These are phyloP conservation scores for Halcyon senegalensis DNA, from an alignment of 2,113 vertebrate species.

Conservation along the genomic window DNA sequence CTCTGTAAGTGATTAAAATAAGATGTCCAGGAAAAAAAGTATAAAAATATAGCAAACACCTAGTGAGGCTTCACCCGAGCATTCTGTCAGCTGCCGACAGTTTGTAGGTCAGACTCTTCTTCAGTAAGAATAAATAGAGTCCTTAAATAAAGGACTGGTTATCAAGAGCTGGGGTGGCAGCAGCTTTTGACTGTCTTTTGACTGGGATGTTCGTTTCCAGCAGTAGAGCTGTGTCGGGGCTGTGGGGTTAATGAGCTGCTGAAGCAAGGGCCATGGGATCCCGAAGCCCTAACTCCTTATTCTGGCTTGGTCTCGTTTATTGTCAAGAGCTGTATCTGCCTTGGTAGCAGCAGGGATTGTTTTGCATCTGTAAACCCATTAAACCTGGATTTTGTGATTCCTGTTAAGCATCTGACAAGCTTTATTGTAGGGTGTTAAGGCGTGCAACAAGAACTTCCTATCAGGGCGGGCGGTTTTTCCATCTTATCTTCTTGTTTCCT, in stretches of 20 bases:
- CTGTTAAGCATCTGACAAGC: background rate
- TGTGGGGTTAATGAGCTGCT: background rate
- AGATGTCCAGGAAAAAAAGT: background rate
- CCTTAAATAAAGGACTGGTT: background rate
- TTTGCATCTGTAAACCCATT: background rate
- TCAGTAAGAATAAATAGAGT: background rate
- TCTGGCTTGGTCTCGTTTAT: background rate
- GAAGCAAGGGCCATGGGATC: background rate
- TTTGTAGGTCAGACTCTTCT: background rate
- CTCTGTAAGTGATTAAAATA: background rate
- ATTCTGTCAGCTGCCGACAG: background rate
- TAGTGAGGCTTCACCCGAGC: background rate
- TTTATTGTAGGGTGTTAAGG: background rate
- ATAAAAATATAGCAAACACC: background rate
- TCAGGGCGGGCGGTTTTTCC: background rate
- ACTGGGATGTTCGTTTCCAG: background rate
- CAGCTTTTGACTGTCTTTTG: background rate
- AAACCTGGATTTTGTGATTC: background rate
- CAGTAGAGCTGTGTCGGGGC: background rate
- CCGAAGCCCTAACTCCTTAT: background rate
- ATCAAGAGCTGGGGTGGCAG: background rate
- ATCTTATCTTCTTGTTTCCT: background rate
- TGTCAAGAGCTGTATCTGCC: background rate
- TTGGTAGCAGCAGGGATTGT: background rate
- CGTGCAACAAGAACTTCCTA: background rate